Base-by-base conservation (phyloP, 2,797 vertebrate species). In the Cacajao melanocephalus region DNA sequence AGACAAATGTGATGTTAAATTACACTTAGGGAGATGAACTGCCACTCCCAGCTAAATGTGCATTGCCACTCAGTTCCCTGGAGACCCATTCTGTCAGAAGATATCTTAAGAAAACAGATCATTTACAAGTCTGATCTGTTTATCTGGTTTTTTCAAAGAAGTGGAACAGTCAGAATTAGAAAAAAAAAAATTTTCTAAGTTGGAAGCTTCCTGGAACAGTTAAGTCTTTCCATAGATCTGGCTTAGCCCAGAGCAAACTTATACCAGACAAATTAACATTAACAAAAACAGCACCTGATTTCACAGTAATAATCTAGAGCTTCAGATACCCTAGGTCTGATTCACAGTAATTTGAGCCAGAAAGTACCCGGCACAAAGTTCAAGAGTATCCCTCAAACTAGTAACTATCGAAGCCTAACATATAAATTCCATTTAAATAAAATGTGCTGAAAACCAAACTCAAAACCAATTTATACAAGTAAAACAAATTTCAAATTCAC, bases 111-210 rank as follows among this genome's bases (percentile, higher is more conserved):
- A 96, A 82, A 95, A 84, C 57, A 97, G 58, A 80, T 52, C 14
- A 33, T 93, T 90, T 94, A 88, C 79, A 93, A 93, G 72, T 76
- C 90, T 91, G n/a, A 89, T 95, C 67, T 96, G 81, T 44, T 39
- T 72, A 88, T 93, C 22, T 81, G 78, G 14, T 58, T 81, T 97
- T 76, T 83, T 95, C 36, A 80, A 36, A 97, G 39, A 91, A 93
- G 28, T 33, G 11, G 80, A 96, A 19, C 64, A 85, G 12, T 92
- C 75, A 88, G 52, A 94, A 94, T 52, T 88, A 76, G 89, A 79
- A 87, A 80, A 46, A 84, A 96, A 95, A 82, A 33, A 48, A 73
- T 81, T 85, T 4, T 19, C 61, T 87, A 95, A 84, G 41, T 48
- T 80, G 28, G 48, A 90, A 30, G 58, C 85, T 97, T 91, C 67